A percentile compares a stretch with the other conserved stretches of the same genome.
Evolutionary conservation across 1,140 invertebrate genomes (phyloP).

Genomic region (Listronotus bonariensis): DNA sequence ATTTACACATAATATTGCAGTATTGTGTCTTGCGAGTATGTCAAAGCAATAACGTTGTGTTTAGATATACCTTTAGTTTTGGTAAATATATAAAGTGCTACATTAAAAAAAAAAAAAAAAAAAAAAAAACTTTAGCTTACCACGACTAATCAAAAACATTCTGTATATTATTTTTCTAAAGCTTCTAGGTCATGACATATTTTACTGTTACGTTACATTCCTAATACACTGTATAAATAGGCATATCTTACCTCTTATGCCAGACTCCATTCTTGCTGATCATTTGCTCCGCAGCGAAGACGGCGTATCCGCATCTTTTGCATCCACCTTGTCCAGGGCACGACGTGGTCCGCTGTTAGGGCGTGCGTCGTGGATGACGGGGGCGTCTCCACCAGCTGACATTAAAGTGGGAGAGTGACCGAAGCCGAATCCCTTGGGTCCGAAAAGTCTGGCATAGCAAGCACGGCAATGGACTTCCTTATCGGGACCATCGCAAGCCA

Average conservation of each 20-base stretch:
- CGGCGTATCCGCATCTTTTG: conserved; percentile 82
- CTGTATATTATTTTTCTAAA: too few relatives aligned
- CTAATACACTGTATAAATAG: too few relatives aligned
- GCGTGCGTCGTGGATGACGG: conserved; percentile 64
- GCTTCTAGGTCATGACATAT: too few relatives aligned
- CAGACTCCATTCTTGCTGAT: conserved; percentile 90
- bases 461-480: conserved; percentile 84
- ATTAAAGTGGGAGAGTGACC: conserved; percentile 77
- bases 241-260: conserved; percentile 73
- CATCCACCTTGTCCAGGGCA: conserved; percentile 72
- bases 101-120: too few relatives aligned
- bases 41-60: too few relatives aligned
- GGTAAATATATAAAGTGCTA: too few relatives aligned
- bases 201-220: too few relatives aligned
- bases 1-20: too few relatives aligned
- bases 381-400: conserved; percentile 73
- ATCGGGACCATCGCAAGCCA: conserved; percentile 87
- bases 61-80: too few relatives aligned
- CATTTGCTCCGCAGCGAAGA: conserved; percentile 91
- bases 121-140: too few relatives aligned
- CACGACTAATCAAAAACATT: too few relatives aligned
- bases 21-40: too few relatives aligned
- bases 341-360: conserved; percentile 63
- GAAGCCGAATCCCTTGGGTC: conserved; percentile 86
- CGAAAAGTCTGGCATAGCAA: conserved; percentile 88